Conservation (phyloP, 2,113 vertebrate species). For the Protomyctophum bolini region DNA sequence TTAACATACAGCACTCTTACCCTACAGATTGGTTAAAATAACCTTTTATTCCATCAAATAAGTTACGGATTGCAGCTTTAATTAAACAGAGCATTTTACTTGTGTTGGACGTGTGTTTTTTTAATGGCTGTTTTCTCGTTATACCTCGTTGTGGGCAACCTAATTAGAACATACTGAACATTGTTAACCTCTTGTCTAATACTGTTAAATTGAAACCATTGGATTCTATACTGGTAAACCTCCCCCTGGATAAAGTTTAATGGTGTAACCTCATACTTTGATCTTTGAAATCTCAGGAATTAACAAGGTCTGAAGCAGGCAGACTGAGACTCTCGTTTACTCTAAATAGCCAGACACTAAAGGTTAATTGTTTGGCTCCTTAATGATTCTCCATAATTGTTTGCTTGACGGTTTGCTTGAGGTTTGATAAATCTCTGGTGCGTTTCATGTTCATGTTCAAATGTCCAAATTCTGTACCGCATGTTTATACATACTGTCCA, state of each 20-base stretch:
- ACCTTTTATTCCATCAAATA: not conserved
- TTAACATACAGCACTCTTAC: no score
- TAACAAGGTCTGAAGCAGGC: slow-evolving; percentile 25
- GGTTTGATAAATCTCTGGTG: slow-evolving; percentile 27
- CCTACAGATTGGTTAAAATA: no score
- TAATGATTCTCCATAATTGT: not conserved
- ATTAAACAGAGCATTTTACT: no score
- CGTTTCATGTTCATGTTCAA: not conserved
- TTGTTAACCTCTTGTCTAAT: slow-evolving; percentile 23
- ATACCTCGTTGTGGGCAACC: slow-evolving; percentile 13
- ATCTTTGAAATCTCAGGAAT: slow-evolving; percentile 28
- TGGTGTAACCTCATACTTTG: slow-evolving; percentile 38
- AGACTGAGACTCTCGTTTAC: slow-evolving; percentile 33
- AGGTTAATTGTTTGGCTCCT: slow-evolving; percentile 18
- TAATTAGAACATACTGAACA: slow-evolving; percentile 29
- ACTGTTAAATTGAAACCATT: slow-evolving; percentile 35
- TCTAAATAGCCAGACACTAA: slow-evolving; percentile 32
- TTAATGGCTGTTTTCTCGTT: slow-evolving; percentile 39
- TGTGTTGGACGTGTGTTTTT: slow-evolving; percentile 8
- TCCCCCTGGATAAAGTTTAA: slow-evolving; percentile 28
- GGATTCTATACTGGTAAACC: slow-evolving; percentile 3
- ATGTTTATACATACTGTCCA: no score
- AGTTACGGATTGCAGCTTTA: slow-evolving; percentile 7
- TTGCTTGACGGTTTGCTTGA: not conserved
- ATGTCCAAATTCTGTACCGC: not conserved